Conservation (phyloP, 1,140 invertebrate genomes). For the Cyrtorhinus lividipennis region DNA sequence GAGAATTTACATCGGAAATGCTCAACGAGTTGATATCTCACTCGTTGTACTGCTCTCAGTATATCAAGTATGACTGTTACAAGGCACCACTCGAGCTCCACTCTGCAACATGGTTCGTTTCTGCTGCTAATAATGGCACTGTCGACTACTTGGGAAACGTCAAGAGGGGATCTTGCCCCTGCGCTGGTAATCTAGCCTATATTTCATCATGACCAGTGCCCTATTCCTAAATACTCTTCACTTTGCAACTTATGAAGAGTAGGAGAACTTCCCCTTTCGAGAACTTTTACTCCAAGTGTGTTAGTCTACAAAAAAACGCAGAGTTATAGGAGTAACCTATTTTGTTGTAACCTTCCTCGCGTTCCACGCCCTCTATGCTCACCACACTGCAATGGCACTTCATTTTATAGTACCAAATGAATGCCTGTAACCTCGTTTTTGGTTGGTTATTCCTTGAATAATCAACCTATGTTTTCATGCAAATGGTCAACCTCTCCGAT, state of each 20-base stretch:
- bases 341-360: too few relatives aligned
- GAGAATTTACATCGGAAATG: slow-evolving; percentile 80
- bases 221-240: background rate
- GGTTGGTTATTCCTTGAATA: too few relatives aligned
- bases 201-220: background rate
- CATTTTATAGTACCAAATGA: too few relatives aligned
- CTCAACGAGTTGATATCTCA: slow-evolving; percentile 75
- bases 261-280: background rate
- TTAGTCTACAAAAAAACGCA: too few relatives aligned
- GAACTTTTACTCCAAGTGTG: background rate
- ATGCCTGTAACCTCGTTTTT: too few relatives aligned
- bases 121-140: slow-evolving; percentile 54
- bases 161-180: slow-evolving; percentile 46
- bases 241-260: background rate
- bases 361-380: too few relatives aligned
- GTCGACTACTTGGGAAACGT: slow-evolving; percentile 73
- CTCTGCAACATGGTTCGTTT: slow-evolving; percentile 78
- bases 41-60: slow-evolving; percentile 76
- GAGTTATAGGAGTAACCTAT: too few relatives aligned
- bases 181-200: slow-evolving; percentile 43
- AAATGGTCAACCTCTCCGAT: too few relatives aligned
- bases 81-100: slow-evolving; percentile 74
- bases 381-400: too few relatives aligned
- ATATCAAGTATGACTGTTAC: slow-evolving; percentile 82
- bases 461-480: too few relatives aligned